Percentiles rank a stretch among this genome's conserved stretches.
Conservation (phyloP, 2,797 vertebrate genomes). For the Heteromormyrus szaboi region DNA sequence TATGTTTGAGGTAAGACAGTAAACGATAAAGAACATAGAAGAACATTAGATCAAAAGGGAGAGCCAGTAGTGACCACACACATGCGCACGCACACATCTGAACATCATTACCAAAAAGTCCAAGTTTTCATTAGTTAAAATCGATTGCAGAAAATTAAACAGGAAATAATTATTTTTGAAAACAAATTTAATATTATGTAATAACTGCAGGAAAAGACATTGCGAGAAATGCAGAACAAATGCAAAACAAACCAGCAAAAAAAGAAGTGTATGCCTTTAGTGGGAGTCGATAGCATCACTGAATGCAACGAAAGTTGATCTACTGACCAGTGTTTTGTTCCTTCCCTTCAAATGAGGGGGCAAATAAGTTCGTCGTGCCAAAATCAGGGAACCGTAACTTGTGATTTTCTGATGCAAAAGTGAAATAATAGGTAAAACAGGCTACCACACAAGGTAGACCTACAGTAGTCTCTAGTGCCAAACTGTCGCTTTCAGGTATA, state of each 20-base stretch:
- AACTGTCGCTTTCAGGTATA: slow-evolving; percentile 25
- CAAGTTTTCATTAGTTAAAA: neutral
- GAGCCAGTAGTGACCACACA: neutral
- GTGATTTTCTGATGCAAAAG: slow-evolving; percentile 29
- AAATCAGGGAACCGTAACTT: slow-evolving; percentile 13
- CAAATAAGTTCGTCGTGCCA: slow-evolving; percentile 38
- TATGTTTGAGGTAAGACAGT: neutral
- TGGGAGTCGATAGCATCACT: slow-evolving; percentile 38
- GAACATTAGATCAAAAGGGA: neutral
- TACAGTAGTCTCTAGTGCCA: slow-evolving; percentile 34
- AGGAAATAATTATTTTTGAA: slow-evolving; percentile 35
- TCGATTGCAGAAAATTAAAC: slow-evolving; percentile 18
- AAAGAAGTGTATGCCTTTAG: slow-evolving; percentile 32
- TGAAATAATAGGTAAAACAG: slow-evolving; percentile 27
- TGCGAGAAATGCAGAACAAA: slow-evolving; percentile 52
- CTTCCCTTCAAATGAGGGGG: slow-evolving; percentile 38
- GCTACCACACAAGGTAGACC: slow-evolving; percentile 30
- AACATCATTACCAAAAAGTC: neutral
- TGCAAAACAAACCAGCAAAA: slow-evolving; percentile 40
- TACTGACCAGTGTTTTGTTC: slow-evolving; percentile 50
- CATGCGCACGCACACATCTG: neutral
- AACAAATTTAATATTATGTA: slow-evolving; percentile 42
- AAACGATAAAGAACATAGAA: neutral
- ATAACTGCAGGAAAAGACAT: slow-evolving; percentile 46
- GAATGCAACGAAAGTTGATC: slow-evolving; percentile 44